Percentiles rank a stretch among this genome's conserved stretches.
phyloP scores from a whole-genome alignment of 1,140 invertebrate species.

The Megathymus violae region DNA sequence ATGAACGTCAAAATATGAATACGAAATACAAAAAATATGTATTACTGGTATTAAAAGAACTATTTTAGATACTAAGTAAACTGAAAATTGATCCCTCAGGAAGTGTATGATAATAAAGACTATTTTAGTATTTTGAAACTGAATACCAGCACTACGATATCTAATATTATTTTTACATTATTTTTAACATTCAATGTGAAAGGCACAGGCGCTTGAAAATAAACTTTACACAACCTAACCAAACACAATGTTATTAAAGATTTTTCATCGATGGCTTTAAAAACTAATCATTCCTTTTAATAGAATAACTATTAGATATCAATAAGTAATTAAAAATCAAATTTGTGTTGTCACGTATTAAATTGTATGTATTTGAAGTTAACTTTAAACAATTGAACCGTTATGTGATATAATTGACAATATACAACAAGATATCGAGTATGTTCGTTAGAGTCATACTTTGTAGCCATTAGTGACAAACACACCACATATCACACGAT shows the following conservation, averaged over 20 bases:
- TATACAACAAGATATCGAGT: no score
- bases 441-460: slow-evolving; percentile 23
- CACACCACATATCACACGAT: slow-evolving; percentile 24
- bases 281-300: not conserved
- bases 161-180: not conserved
- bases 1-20: no score
- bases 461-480: slow-evolving; percentile 27
- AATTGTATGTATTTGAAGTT: no score
- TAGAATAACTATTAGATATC: no score
- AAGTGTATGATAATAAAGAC: not conserved
- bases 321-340: no score
- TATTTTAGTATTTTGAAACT: not conserved
- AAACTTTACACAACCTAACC: no score
- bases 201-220: not conserved
- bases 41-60: not conserved
- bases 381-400: no score
- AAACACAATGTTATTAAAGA: no score
- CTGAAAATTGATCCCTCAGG: not conserved
- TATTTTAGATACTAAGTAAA: not conserved
- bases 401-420: no score
- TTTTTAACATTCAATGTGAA: not conserved
- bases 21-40: not conserved
- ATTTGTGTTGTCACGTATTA: no score
- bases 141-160: not conserved
- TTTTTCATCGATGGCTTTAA: no score